Conservation (phyloP, 1,140 invertebrate genomes). For the Hetaerina americana region DNA sequence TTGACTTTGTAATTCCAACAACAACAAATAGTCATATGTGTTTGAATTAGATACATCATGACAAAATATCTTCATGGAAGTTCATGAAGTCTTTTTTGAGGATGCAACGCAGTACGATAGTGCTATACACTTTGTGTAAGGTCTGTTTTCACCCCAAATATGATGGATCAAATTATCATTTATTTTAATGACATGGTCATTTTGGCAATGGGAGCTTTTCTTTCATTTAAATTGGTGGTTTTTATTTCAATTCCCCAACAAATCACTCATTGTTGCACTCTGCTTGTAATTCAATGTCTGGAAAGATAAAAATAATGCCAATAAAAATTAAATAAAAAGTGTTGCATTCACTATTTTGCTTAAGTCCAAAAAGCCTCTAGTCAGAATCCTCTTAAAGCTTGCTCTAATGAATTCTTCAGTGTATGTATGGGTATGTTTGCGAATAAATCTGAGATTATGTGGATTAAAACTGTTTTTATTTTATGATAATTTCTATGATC, state of each 20-base stretch:
- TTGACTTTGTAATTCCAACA: no score
- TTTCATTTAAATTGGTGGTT: conserved; percentile 1
- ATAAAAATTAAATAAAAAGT: conserved; percentile 5
- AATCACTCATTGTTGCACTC: conserved; percentile 6
- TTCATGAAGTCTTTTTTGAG: no score
- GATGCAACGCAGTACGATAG: neutral
- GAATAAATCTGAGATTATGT: conserved; percentile 6
- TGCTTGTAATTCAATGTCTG: conserved; percentile 6
- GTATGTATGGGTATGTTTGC: conserved; percentile 7
- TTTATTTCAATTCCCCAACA: neutral
- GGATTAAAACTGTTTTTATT: neutral
- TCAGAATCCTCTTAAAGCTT: conserved; percentile 2
- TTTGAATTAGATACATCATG: neutral
- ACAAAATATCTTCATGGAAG: no score
- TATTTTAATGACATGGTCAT: conserved; percentile 1
- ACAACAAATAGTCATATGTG: neutral
- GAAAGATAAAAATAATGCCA: conserved; percentile 1
- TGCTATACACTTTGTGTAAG: neutral
- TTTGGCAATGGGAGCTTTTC: neutral
- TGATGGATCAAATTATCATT: conserved; percentile 1
- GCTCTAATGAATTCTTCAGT: conserved; percentile 4
- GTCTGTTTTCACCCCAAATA: neutral
- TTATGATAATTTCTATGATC: no score
- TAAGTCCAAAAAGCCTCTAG: conserved; percentile 4
- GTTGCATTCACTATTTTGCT: conserved; percentile 6